Conservation (phyloP, 2,113 vertebrate species). For the Podilymbus podiceps region DNA sequence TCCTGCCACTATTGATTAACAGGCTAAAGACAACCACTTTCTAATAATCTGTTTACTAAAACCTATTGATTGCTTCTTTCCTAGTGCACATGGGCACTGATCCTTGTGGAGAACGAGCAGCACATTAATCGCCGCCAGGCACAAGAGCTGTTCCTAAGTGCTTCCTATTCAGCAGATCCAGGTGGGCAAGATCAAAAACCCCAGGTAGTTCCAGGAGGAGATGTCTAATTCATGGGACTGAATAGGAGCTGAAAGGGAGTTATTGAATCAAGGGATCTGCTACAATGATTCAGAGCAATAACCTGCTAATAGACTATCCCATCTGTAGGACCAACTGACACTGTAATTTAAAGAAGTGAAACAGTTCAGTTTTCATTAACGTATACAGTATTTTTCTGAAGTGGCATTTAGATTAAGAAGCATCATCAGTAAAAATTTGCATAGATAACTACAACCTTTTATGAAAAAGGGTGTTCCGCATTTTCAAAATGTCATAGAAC, state of each 20-base stretch:
- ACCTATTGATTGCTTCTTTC: background rate
- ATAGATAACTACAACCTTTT: background rate
- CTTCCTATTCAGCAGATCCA: background rate
- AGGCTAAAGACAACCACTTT: background rate
- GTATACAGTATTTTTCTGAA: background rate
- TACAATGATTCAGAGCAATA: background rate
- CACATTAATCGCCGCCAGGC: background rate
- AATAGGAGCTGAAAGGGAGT: background rate
- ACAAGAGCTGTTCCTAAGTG: background rate
- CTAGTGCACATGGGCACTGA: background rate
- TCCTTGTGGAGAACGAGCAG: background rate
- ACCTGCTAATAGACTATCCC: background rate
- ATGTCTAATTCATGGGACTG: background rate
- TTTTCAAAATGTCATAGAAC: conserved; percentile 15
- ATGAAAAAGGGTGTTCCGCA: background rate
- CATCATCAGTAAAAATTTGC: background rate
- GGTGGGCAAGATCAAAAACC: background rate
- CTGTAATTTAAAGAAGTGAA: background rate
- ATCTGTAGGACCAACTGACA: background rate
- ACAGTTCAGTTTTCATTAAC: background rate
- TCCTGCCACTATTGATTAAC: conserved; percentile 23
- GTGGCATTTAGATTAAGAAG: background rate
- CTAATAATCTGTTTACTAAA: conserved; percentile 26
- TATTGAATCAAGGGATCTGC: background rate
- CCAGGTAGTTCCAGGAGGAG: background rate